Evolutionary conservation across 2,113 vertebrate species (phyloP), one percentile per base, ranked within the genome.

Genomic region (Catagonus wagneri): DNA sequence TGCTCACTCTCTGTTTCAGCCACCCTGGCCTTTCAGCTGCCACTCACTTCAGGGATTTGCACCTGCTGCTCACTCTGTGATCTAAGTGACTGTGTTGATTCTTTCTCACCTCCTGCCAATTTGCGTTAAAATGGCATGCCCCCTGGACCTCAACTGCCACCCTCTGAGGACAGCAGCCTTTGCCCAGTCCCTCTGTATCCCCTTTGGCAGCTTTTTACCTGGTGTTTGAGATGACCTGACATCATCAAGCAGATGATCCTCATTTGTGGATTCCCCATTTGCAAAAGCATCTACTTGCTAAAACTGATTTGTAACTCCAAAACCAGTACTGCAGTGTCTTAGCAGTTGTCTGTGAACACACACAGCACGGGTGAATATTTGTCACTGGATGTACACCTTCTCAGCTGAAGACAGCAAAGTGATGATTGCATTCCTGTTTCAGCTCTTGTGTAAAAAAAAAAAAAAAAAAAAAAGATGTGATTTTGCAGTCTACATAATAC

Each of bases 281-380:
- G 22, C 17, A 32, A 56, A 63, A 58, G 80, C 60, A 22, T 9
- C 39, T 22, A 52, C 29, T 44, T 3, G 2, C 32, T 39, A 56
- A 92, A 81, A n/a, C 7, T 36, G 27, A 56, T 27, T 60, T 72
- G 29, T 39, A 89, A 23, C 39, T 22, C 32, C 27, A 25, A 89
- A 84, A 85, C n/a, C 11, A 39, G n/a, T 60, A 83, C 52, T 22
- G 60, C 0, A 19, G 32, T 10, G 0, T 14, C 75, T 83, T 85
- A 20, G 1, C 8, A 27, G 15, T 29, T 36, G 36, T 68, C 39
- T 63, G 63, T 10, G 54, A 60, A 32, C 1, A 6, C 13, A 58
- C 0, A 0, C 9, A 29, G n/a, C 32, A 8, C 3, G n/a, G 27
- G 20, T 2, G 68, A 6, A 29, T 44, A 44, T 17, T 39, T 36